A percentile compares a stretch with the other conserved stretches of the same genome.
phyloP scores from a whole-genome alignment of 2,797 vertebrate species.

The Leptoclinus maculatus region DNA sequence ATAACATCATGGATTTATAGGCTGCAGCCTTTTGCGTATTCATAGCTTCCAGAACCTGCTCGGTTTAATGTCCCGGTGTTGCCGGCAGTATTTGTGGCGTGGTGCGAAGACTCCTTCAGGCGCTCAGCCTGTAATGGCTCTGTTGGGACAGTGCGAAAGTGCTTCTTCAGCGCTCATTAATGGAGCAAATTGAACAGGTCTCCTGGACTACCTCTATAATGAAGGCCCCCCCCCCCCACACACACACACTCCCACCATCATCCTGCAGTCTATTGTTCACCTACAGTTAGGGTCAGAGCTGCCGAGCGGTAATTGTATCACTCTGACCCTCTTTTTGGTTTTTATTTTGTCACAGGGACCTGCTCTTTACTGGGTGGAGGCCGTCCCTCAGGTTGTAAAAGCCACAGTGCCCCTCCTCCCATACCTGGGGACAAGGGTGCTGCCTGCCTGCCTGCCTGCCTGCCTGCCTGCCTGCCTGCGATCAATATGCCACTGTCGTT shows the following conservation, averaged over 20 bases:
- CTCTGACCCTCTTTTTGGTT: constrained; percentile 81
- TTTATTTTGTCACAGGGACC: constrained; percentile 84
- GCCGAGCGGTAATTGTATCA: constrained; percentile 81
- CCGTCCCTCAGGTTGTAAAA: constrained; percentile 82
- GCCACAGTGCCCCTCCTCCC: constrained; percentile 65
- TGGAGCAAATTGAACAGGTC: constrained; percentile 86
- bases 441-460: constrained; percentile 58
- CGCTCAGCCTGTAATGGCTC: constrained; percentile 79
- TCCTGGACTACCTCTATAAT: constrained; percentile 77
- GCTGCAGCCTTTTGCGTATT: constrained; percentile 64
- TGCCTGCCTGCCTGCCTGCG: constrained; percentile 57
- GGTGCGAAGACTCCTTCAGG: constrained; percentile 56
- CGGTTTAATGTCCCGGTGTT: constrained; percentile 69
- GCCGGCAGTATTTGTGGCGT: constrained; percentile 63
- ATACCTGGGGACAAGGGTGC: constrained; percentile 73
- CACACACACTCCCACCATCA: constrained; percentile 24
- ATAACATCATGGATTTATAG: constrained; percentile 65
- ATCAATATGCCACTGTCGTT: constrained; percentile 85
- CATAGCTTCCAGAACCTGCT: constrained; percentile 71
- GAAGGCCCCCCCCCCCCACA: constrained; percentile 58
- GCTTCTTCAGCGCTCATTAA: constrained; percentile 88
- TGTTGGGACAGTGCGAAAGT: constrained; percentile 82
- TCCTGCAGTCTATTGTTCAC: constrained; percentile 76
- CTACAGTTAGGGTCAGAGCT: constrained; percentile 74
- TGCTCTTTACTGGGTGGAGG: constrained; percentile 81